Percentiles rank a stretch among this genome's conserved stretches.
Evolutionary conservation across 2,888 invertebrate genomes (phyloP).

Genomic region (Drosophila rellima): DNA sequence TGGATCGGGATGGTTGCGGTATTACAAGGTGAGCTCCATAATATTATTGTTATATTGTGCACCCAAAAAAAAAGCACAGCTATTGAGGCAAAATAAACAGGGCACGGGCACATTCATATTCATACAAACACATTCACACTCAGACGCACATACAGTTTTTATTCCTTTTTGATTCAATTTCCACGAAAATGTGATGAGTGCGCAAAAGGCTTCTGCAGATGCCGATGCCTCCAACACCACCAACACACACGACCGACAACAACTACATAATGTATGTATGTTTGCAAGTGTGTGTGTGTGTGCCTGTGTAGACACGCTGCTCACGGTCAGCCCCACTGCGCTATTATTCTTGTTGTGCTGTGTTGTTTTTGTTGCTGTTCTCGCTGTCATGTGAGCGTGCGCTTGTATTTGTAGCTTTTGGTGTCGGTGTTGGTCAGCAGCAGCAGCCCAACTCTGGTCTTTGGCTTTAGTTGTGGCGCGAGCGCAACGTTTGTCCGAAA

Average conservation of each 20-base stretch:
- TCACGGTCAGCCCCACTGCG: constrained; percentile 68
- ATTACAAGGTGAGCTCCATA: constrained; percentile 60
- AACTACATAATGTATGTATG: constrained; percentile 24
- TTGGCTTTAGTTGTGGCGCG: constrained; percentile 60
- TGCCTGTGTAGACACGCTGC: constrained; percentile 54
- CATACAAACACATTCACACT: constrained; percentile 11
- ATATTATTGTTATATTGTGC: constrained; percentile 17
- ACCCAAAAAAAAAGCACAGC: constrained; percentile 38
- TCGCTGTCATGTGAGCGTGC: constrained; percentile 61
- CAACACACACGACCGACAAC: constrained; percentile 33
- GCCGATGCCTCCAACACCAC: constrained; percentile 61
- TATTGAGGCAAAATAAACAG: constrained; percentile 32
- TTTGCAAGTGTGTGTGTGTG: constrained; percentile 34
- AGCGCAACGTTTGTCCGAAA: constrained; percentile 68
- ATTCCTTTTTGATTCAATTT: constrained; percentile 80
- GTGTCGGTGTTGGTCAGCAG: constrained; percentile 54
- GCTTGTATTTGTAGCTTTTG: constrained; percentile 63
- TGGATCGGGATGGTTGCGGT: constrained; percentile 59
- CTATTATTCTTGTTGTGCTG: constrained; percentile 44
- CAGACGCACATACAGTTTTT: constrained; percentile 45
- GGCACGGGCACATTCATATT: constrained; percentile 26
- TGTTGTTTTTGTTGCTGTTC: constrained; percentile 30
- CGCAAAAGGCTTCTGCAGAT: constrained; percentile 81
- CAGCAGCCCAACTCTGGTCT: constrained; percentile 57
- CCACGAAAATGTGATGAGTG: constrained; percentile 84